Base-by-base conservation (phyloP, 2,797 vertebrate species). In the Cephalopachus bancanus region DNA sequence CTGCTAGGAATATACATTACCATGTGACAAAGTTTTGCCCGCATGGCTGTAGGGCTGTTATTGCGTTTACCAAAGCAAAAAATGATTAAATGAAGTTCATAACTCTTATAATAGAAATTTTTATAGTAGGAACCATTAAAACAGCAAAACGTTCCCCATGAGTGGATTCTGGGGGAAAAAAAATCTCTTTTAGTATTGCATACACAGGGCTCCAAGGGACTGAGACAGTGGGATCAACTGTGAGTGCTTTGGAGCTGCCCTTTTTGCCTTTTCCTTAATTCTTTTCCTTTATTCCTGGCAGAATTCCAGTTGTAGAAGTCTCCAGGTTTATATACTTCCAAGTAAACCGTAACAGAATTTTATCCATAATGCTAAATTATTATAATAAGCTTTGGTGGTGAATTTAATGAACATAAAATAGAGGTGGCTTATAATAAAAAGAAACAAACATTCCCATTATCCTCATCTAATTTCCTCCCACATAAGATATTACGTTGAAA, bases 361-460 rank as follows among this genome's bases (percentile, higher is more conserved):
- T 59, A 28, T 9, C 22, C 20, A 37, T 67, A 65, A 74, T 74
- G n/a, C 57, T 94, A 78, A 79, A 94, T 89, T 89, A 87, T 20
- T 65, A 37, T 74, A 62, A 62, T 79, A 92, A 83, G 15, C 71
- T 69, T 24, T 87, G 10, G 10, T 80, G 64, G 22, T 62, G n/a
- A 83, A 79, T 69, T 95, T 67, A 88, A 94, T 60, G 86, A 94
- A 89, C 20, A 81, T 51, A 55, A 95, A 90, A 83, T 55, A 11
- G 37, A 92, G 60, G 37, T 79, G 44, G 64, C 10, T 57, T 90
- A 33, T 37, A 75, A n/a, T 90, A 75, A 59, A 78, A 75, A 94
- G 9, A 86, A 92, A 2, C 30, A 64, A 51, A 20, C 49, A 67
- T 16, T 71, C 15, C 26, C 14, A 62, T 74, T 72, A 85, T 75